Evolutionary conservation across 1,140 invertebrate genomes (phyloP).

Genomic region (Cataglyphis hispanica): DNA sequence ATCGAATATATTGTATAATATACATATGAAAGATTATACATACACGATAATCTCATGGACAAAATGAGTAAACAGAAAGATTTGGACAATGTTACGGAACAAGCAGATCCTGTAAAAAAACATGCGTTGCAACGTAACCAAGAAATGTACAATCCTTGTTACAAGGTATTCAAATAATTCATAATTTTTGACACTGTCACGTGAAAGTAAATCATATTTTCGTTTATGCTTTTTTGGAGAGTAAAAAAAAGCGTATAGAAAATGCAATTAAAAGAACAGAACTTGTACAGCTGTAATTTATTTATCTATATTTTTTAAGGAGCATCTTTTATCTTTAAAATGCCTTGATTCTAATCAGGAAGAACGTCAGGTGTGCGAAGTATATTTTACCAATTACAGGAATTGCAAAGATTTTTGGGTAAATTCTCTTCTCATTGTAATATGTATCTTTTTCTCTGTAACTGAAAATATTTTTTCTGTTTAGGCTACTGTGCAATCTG

Average conservation of each 20-base stretch:
- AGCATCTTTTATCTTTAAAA: conserved; percentile 53
- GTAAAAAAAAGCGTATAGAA: not conserved
- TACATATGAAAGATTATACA: not conserved
- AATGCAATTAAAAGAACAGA: not conserved
- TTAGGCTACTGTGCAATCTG: conserved; percentile 53
- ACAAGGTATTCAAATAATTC: conserved; percentile 59
- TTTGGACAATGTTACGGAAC: no score
- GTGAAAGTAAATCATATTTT: no score
- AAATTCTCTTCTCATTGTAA: conserved; percentile 25
- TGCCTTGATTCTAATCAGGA: conserved; percentile 68
- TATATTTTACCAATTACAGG: conserved; percentile 73
- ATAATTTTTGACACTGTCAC: not conserved
- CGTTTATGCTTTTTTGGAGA: no score
- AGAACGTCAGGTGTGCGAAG: conserved; percentile 35
- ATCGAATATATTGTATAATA: no score
- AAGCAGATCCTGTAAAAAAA: not conserved
- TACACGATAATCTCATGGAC: not conserved
- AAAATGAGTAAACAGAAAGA: not conserved
- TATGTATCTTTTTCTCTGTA: not conserved
- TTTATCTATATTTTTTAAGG: conserved; percentile 49
- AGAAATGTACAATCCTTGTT: conserved; percentile 66
- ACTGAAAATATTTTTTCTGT: conserved; percentile 33
- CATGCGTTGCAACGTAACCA: not conserved
- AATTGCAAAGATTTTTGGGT: conserved; percentile 77
- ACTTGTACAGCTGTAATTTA: not conserved